Conservation (phyloP, 2,888 invertebrate genomes). For the Chouioia cunea region DNA sequence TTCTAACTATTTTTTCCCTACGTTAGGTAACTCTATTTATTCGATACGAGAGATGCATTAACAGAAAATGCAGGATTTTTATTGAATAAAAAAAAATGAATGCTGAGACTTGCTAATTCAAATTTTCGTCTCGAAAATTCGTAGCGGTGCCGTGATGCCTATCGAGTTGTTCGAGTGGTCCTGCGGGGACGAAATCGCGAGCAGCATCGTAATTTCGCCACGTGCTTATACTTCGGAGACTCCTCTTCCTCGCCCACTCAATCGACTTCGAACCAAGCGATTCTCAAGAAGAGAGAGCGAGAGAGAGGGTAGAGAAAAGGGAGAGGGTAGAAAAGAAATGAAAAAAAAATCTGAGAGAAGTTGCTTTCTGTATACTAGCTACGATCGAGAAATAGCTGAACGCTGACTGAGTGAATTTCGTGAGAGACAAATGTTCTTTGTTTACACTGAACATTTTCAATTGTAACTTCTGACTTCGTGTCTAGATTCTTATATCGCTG, state of each 20-base stretch:
- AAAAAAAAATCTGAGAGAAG: constrained; percentile 28
- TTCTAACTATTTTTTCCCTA: background rate
- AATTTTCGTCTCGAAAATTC: background rate
- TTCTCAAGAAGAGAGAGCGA: constrained; percentile 18
- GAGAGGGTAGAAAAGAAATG: background rate
- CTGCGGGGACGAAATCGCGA: constrained; percentile 45
- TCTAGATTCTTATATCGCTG: too few relatives aligned
- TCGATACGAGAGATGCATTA: background rate
- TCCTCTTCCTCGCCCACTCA: constrained; percentile 18
- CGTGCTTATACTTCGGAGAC: constrained; percentile 14
- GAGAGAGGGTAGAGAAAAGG: constrained; percentile 6
- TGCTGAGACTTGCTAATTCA: too few relatives aligned
- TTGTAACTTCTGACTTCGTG: too few relatives aligned
- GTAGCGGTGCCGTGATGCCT: constrained; percentile 33
- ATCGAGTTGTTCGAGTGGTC: constrained; percentile 32
- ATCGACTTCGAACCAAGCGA: constrained; percentile 41
- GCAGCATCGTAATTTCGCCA: constrained; percentile 46
- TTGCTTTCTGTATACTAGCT: constrained; percentile 35
- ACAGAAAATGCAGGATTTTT: constrained; percentile 3
- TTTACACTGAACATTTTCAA: background rate
- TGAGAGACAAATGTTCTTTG: constrained; percentile 7
- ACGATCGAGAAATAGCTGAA: constrained; percentile 26
- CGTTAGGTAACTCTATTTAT: constrained; percentile 9
- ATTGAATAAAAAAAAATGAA: background rate
- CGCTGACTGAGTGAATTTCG: constrained; percentile 31